Evolutionary conservation across 2,888 invertebrate species (phyloP).

Genomic region (Dione juno): DNA sequence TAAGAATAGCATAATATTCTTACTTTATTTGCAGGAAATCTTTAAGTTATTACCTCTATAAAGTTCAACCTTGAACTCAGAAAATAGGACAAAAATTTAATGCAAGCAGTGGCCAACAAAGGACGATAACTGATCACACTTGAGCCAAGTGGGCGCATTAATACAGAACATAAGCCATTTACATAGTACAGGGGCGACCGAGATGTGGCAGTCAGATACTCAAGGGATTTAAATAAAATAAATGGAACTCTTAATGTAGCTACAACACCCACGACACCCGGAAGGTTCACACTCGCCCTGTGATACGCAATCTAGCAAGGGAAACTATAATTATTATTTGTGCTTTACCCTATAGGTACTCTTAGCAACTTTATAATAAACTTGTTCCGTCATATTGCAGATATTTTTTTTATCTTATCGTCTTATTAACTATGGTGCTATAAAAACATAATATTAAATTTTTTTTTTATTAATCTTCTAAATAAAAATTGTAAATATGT

Average conservation of each 20-base stretch:
- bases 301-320: conserved; percentile 49
- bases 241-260: conserved; percentile 66
- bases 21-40: conserved; percentile 29
- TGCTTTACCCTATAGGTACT: conserved; percentile 23
- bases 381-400: conserved; percentile 32
- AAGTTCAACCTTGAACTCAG: conserved; percentile 47
- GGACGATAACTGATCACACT: conserved; percentile 55
- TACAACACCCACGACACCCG: conserved; percentile 58
- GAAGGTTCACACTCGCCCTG: conserved; percentile 51
- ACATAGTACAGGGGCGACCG: conserved; percentile 61
- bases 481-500: background rate
- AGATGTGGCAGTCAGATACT: conserved; percentile 70
- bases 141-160: conserved; percentile 55
- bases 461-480: background rate
- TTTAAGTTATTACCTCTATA: conserved; percentile 25
- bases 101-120: conserved; percentile 48
- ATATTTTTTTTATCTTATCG: conserved; percentile 21
- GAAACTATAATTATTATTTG: conserved; percentile 39
- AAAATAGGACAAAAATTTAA: conserved; percentile 46
- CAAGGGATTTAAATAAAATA: conserved; percentile 65
- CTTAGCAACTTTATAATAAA: conserved; percentile 29
- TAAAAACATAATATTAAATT: conserved; percentile 2
- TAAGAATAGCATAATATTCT: conserved; percentile 15
- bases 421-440: background rate
- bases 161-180: conserved; percentile 70